These are phyloP conservation scores for Agapostemon virescens DNA, from an alignment of 2,888 invertebrate genomes.

Conservation along the genomic window DNA sequence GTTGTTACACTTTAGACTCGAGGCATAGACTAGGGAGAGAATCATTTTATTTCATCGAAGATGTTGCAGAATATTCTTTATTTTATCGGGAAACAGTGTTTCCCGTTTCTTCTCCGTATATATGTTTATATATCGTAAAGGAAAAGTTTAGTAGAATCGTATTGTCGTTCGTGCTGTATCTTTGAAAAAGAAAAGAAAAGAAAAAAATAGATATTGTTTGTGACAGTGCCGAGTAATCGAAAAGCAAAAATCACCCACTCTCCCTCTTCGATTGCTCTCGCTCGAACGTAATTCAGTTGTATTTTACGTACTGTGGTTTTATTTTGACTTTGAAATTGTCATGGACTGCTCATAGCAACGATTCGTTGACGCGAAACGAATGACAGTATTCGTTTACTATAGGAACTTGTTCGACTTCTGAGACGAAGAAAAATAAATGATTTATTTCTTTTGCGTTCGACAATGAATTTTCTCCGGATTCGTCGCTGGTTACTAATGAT, in stretches of 20 bases:
- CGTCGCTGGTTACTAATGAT: conserved; percentile 36
- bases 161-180: conserved; percentile 6
- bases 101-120: neutral
- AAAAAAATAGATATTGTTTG: conserved; percentile 16
- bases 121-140: conserved; percentile 8
- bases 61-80: conserved; percentile 18
- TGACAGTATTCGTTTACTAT: conserved; percentile 36
- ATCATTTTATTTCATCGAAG: conserved; percentile 25
- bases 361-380: conserved; percentile 64
- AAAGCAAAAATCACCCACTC: conserved; percentile 40
- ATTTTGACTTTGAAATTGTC: conserved; percentile 58
- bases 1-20: conserved; percentile 74
- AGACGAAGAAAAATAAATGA: conserved; percentile 16
- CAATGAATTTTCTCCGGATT: conserved; percentile 37
- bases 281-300: conserved; percentile 58
- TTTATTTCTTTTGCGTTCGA: conserved; percentile 27
- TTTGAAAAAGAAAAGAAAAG: conserved; percentile 9
- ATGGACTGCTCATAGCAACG: conserved; percentile 61
- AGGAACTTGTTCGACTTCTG: neutral
- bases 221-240: conserved; percentile 4
- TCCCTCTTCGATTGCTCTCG: conserved; percentile 65
- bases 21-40: conserved; percentile 70
- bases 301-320: conserved; percentile 62
- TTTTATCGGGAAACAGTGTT: conserved; percentile 2
- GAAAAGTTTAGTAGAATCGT: neutral